Base-by-base conservation (phyloP, 2,888 invertebrate genomes). In the Cephus nigrinus region DNA sequence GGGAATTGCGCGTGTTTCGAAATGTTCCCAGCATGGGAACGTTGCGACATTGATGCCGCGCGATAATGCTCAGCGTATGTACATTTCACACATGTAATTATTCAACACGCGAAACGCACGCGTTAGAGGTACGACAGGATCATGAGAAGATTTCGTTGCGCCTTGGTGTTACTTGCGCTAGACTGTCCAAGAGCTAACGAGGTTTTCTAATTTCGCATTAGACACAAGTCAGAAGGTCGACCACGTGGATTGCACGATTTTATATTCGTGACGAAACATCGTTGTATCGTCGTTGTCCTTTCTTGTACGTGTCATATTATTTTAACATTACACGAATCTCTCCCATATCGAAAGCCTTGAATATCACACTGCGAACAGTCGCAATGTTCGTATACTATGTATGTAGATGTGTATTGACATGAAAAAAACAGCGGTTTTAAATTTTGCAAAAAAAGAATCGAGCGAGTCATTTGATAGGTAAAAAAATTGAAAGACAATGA, bases 41-140 rank as follows among this genome's bases (percentile, higher is more conserved):
- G 82, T 90, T 89, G 84, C 87, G 89, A 89, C 89, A 90, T 86
- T 82, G 77, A 80, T 88, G 88, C 87, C 86, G 88, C 87, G 86
- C 88, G 89, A 88, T 89, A 89, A 83, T 83, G 80, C 82, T 83
- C 83, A 83, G 82, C 82, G 85, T 88, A 86, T 77, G 69, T 79
- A 75, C 80, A 79, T 73, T 55, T 80, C 75, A 75, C 77, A 88
- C 15, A 88, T 88, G 86, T 83, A 84, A 87, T 88, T 88, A 84
- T 85, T 82, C 85, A 85, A 83, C 82, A 55, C 2, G 83, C 85
- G 82, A 77, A 81, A 81, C 73, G 76, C 77, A 81, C 81, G 80
- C 82, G 81, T 82, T 80, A 77, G 84, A 82, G 81, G 78, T 82
- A 80, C 15, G 71, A 33, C 31, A 31, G 71, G 31, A 71, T 33